These are phyloP conservation scores for Apocheima hispidaria DNA, from an alignment of 2,888 invertebrate species.

Conservation along the genomic window DNA sequence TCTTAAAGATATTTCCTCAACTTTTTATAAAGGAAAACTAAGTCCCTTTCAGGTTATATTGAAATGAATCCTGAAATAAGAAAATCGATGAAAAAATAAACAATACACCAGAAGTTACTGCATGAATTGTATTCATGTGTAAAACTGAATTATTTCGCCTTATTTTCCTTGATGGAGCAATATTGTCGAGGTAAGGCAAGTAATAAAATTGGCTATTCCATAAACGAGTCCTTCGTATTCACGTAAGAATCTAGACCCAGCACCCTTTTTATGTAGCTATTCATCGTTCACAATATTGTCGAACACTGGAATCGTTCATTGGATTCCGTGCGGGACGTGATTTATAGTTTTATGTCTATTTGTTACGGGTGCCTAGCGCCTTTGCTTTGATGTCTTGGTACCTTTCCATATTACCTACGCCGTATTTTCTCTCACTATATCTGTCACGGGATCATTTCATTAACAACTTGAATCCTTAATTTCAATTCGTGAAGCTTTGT, in stretches of 20 bases:
- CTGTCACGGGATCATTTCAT: conserved; percentile 23
- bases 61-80: conserved; percentile 3
- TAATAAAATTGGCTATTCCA: conserved; percentile 43
- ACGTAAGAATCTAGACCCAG: conserved; percentile 50
- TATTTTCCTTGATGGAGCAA: conserved; percentile 22
- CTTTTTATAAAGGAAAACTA: not conserved
- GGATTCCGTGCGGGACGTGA: conserved; percentile 50
- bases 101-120: conserved; percentile 13
- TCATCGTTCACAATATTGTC: conserved; percentile 53
- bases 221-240: conserved; percentile 44
- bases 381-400: conserved; percentile 50
- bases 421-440: conserved; percentile 19
- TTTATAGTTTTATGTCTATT: conserved; percentile 59
- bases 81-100: conserved; percentile 3
- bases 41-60: not conserved
- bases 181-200: conserved; percentile 26
- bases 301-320: conserved; percentile 51
- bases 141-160: conserved; percentile 28
- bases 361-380: conserved; percentile 53
- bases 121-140: conserved; percentile 39
- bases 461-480: conserved; percentile 31
- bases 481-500: conserved; percentile 22
- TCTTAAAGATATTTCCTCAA: not conserved
- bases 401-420: conserved; percentile 18
- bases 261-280: conserved; percentile 52